phyloP scores from a whole-genome alignment of 2,113 vertebrate species.

The Gambusia affinis region DNA sequence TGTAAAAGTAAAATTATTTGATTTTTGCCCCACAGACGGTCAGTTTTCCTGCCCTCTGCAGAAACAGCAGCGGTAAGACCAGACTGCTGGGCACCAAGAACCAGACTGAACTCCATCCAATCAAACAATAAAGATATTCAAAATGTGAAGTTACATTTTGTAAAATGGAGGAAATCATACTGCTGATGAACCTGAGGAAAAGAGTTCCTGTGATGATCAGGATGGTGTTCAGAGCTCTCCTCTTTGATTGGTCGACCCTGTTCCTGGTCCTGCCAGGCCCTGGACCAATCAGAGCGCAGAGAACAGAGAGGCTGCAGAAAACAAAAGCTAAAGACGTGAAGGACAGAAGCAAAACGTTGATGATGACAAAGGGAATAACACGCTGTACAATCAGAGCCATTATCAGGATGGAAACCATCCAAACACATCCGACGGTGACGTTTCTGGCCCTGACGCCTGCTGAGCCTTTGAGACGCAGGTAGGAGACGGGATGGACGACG shows the following conservation, averaged over 20 bases:
- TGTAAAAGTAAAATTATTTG: not conserved
- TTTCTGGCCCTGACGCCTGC: constrained; percentile 20
- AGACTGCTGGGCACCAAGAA: constrained; percentile 11
- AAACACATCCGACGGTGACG: not conserved
- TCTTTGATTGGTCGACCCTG: not conserved
- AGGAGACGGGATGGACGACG: constrained; percentile 30
- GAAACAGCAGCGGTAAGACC: constrained; percentile 13
- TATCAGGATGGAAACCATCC: not conserved
- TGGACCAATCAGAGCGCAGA: constrained; percentile 18
- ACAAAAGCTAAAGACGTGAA: not conserved
- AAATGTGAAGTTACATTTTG: not conserved
- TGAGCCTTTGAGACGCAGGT: not conserved
- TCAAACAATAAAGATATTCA: not conserved
- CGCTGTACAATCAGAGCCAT: not conserved
- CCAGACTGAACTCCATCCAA: not conserved
- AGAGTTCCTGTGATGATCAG: not conserved
- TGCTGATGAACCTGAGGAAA: not conserved
- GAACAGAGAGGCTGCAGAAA: constrained; percentile 19
- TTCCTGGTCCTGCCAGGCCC: not conserved
- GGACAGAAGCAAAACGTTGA: not conserved
- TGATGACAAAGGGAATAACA: fast-evolving
- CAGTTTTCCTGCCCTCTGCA: constrained; percentile 7
- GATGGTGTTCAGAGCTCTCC: not conserved
- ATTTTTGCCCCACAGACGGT: not conserved
- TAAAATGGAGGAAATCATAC: not conserved